These are phyloP conservation scores for Choloepus hoffmanni DNA, from an alignment of 2,113 vertebrate genomes.

Conservation along the genomic window DNA sequence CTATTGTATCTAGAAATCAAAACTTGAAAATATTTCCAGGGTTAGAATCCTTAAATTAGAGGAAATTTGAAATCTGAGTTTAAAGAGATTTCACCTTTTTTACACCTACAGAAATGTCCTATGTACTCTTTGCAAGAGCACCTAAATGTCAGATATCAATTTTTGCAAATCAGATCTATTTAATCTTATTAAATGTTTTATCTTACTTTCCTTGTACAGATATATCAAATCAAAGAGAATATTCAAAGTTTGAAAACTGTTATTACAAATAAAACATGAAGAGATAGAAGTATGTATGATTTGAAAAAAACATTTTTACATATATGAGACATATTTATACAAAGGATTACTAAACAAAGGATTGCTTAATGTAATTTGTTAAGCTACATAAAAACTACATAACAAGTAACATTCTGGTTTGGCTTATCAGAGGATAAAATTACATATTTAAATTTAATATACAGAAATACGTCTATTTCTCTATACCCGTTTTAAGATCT, in stretches of 20 bases:
- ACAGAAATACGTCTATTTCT: constrained; percentile 4
- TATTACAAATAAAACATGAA: constrained; percentile 56
- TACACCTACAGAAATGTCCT: constrained; percentile 84
- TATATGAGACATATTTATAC: not conserved
- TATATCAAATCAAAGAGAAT: constrained; percentile 72
- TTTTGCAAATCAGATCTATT: constrained; percentile 82
- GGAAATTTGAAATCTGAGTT: constrained; percentile 81
- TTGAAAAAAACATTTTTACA: constrained; percentile 79
- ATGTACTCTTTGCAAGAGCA: constrained; percentile 86
- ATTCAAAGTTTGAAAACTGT: not conserved
- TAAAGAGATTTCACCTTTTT: constrained; percentile 76
- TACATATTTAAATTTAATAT: constrained; percentile 50
- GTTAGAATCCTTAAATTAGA: constrained; percentile 77
- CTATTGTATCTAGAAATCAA: constrained; percentile 80
- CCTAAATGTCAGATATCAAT: constrained; percentile 79
- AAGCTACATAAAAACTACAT: no score
- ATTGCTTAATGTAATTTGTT: no score
- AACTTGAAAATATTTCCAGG: constrained; percentile 84
- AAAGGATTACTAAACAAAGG: no score
- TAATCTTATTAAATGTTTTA: constrained; percentile 78
- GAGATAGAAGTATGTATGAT: constrained; percentile 73
- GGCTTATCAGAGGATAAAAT: constrained; percentile 49
- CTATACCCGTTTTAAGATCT: not conserved
- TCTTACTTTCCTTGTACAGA: constrained; percentile 75
- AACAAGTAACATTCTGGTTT: not conserved